Evolutionary conservation across 2,888 invertebrate genomes (phyloP), one percentile per base, ranked within the genome.

Genomic region (Tinea pellionella): DNA sequence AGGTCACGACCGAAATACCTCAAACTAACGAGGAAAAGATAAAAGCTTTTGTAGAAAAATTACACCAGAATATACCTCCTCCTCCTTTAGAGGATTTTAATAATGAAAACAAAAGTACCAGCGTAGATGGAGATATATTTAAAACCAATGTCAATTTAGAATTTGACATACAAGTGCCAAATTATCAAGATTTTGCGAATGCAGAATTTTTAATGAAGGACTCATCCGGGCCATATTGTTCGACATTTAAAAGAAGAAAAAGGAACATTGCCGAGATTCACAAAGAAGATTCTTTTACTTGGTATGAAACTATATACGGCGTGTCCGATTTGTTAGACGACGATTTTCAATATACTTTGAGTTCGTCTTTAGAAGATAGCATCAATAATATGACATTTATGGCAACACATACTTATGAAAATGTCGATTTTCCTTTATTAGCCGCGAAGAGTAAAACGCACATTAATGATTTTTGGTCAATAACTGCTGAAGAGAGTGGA

Each of bases 251-350:
- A 15, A 63, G 77, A 71, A 67, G 61, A 64, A 3, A 69, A 72
- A 62, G 32, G 2, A 32, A 15, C 37, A 12, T 19, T 18, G 42
- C 13, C 1, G 47, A 59, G 15, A 7, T 29, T 3, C 4, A 32
- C 6, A 24, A 24, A 24, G 24, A 24, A 24, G 43, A 43, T 18
- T 59, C 16, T 15, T 2, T 64, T 60, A 77, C 77, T 58, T 85
- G 83, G 83, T 75, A 78, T 63, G 84, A 86, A 64, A 79, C 78
- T 57, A 77, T 83, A 61, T 83, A 79, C 63, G 86, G 85, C 11
- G 61, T 84, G 47, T 73, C 79, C n/a, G 76, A 77, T 63, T 64
- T 77, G 41, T 2, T 13, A 13, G 32, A 57, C 13, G 32, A 15
- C 6, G 32, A 57, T 57, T 16, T 13, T 8, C 1, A 30, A 32